phyloP scores from a whole-genome alignment of 2,888 invertebrate genomes.

The Phyllotreta cruciferae region DNA sequence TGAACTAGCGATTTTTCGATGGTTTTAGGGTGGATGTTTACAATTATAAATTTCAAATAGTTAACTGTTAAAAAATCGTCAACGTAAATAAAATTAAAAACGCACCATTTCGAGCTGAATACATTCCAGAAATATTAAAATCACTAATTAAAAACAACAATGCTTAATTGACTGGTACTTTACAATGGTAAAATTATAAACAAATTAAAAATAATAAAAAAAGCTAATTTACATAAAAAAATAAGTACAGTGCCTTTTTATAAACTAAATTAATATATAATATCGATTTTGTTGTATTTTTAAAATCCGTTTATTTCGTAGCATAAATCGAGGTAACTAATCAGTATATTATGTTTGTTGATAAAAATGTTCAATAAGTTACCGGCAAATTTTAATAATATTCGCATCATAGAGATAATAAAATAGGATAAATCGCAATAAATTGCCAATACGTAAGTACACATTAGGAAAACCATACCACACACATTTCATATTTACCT shows the following conservation, averaged over 20 bases:
- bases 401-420: background rate
- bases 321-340: slow-evolving; percentile 54
- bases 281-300: slow-evolving; percentile 38
- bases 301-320: slow-evolving; percentile 39
- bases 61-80: no score
- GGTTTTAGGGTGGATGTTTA: slow-evolving; percentile 21
- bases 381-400: slow-evolving; percentile 17
- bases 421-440: no score
- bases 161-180: slow-evolving; percentile 53
- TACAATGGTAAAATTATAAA: slow-evolving; percentile 45
- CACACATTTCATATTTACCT: no score
- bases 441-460: no score
- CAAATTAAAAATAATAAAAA: slow-evolving; percentile 42
- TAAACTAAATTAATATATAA: slow-evolving; percentile 39
- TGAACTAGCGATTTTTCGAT: slow-evolving; percentile 5
- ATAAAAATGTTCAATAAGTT: slow-evolving; percentile 40
- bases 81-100: background rate
- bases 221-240: slow-evolving; percentile 49
- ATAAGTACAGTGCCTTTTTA: slow-evolving; percentile 53
- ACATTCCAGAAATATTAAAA: slow-evolving; percentile 39
- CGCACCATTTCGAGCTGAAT: slow-evolving; percentile 31
- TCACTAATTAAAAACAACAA: slow-evolving; percentile 42
- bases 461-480: no score
- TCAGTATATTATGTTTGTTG: slow-evolving; percentile 44
- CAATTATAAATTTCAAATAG: slow-evolving; percentile 25